A percentile compares a stretch with the other conserved stretches of the same genome.
These are phyloP conservation scores for Philonicus albiceps DNA, from an alignment of 2,888 invertebrate genomes.

Conservation along the genomic window DNA sequence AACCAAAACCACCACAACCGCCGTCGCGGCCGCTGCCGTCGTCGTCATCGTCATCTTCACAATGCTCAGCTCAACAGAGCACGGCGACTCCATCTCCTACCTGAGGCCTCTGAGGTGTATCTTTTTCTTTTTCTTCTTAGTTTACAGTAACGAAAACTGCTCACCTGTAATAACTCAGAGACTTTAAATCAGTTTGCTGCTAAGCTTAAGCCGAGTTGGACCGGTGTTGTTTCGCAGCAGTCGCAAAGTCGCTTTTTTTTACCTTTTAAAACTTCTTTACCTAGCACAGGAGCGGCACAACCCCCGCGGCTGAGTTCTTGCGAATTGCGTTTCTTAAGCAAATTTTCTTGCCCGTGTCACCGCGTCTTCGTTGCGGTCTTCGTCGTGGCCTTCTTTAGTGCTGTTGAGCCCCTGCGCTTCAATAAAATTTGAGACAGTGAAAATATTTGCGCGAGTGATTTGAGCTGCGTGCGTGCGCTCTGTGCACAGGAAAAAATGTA, in stretches of 20 bases:
- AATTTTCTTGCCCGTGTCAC: neutral
- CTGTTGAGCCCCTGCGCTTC: neutral
- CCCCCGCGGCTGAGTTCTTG: neutral
- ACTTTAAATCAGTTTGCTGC: slow-evolving; percentile 44
- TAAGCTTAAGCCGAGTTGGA: slow-evolving; percentile 44
- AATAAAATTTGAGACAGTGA: neutral
- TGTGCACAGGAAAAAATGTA: slow-evolving; percentile 10
- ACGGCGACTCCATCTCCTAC: neutral
- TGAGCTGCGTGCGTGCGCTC: slow-evolving; percentile 8
- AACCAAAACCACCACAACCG: neutral
- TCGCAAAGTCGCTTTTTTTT: neutral
- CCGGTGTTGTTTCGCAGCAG: neutral
- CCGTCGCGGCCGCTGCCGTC: neutral
- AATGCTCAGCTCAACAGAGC: neutral
- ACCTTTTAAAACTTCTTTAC: neutral
- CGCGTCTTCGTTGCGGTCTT: neutral
- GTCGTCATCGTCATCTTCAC: neutral
- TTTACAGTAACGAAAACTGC: slow-evolving; percentile 25
- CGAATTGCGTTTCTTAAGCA: neutral
- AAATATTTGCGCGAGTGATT: slow-evolving; percentile 23
- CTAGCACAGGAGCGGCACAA: neutral
- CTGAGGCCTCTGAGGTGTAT: neutral
- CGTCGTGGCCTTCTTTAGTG: neutral
- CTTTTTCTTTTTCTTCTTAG: neutral
- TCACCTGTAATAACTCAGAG: slow-evolving; percentile 42